Conservation (phyloP, 1,140 invertebrate genomes). For the Drosophila busckii region DNA sequence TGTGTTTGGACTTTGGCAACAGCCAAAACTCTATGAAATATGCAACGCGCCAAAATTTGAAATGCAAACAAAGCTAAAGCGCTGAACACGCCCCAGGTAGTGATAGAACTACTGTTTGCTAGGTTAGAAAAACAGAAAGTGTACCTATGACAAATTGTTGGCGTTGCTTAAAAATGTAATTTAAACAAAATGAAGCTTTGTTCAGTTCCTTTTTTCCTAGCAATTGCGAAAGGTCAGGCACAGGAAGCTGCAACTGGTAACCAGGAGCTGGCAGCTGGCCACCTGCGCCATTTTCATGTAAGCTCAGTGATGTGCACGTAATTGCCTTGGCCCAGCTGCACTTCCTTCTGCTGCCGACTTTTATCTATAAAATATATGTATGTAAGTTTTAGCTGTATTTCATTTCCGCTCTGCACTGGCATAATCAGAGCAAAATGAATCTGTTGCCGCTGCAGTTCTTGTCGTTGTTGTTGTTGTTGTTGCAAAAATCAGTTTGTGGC, state of each 20-base stretch:
- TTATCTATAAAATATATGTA: no score
- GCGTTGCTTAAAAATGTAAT: no score
- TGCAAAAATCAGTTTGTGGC: conserved; percentile 49
- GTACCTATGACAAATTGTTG: neutral
- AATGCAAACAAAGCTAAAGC: conserved; percentile 59
- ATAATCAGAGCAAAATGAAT: no score
- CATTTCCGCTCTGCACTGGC: no score
- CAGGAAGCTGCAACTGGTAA: conserved; percentile 20
- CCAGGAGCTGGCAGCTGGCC: conserved; percentile 31
- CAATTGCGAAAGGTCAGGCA: conserved; percentile 1
- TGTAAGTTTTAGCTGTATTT: no score
- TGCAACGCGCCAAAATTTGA: conserved; percentile 61
- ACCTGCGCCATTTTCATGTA: conserved; percentile 27
- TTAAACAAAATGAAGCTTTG: no score
- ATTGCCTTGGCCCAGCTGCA: no score
- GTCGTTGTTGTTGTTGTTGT: conserved; percentile 15
- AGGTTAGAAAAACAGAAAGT: conserved; percentile 3
- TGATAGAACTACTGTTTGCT: no score
- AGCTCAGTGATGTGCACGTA: conserved; percentile 56
- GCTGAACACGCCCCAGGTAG: conserved; percentile 10
- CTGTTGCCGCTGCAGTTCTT: no score
- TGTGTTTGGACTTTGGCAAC: neutral
- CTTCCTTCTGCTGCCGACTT: no score
- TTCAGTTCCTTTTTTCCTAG: no score
- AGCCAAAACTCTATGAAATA: conserved; percentile 50